A percentile compares a stretch with the other conserved stretches of the same genome.
Evolutionary conservation across 2,888 invertebrate species (phyloP).

Genomic region (Trissonchulus sp.): DNA sequence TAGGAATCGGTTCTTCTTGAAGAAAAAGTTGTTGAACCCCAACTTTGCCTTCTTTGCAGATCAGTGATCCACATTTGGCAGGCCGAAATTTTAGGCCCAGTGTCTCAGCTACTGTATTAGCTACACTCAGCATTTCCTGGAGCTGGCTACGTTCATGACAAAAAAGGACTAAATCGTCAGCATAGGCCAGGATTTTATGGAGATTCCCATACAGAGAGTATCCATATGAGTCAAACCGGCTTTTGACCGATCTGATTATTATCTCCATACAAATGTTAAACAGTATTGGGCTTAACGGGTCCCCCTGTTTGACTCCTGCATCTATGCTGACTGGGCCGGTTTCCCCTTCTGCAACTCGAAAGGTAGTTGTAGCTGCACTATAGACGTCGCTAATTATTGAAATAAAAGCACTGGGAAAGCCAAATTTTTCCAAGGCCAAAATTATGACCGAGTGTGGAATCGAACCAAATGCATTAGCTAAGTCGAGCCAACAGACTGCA

Average conservation of each 20-base stretch:
- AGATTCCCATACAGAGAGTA: not conserved
- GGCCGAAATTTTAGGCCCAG: constrained; percentile 16
- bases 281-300: constrained; percentile 47
- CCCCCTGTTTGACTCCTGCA: constrained; percentile 49
- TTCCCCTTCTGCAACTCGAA: constrained; percentile 28
- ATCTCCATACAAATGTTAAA: constrained; percentile 50
- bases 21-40: not conserved
- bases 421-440: constrained; percentile 16
- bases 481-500: constrained; percentile 51
- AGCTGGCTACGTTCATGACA: constrained; percentile 30
- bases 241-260: constrained; percentile 32
- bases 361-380: constrained; percentile 5
- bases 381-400: constrained; percentile 27
- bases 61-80: constrained; percentile 17
- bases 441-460: constrained; percentile 46
- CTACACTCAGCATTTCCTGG: constrained; percentile 15
- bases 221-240: not conserved
- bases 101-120: not conserved
- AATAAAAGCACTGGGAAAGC: not conserved
- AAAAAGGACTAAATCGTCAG: constrained; percentile 41
- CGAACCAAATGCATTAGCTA: constrained; percentile 52
- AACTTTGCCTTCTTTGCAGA: not conserved
- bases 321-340: constrained; percentile 35
- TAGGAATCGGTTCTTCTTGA: not conserved
- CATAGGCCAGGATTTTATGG: constrained; percentile 35